Percentiles rank a stretch among this genome's conserved stretches.
Conservation (phyloP, 1,140 invertebrate genomes). For the Asobara japonica region DNA sequence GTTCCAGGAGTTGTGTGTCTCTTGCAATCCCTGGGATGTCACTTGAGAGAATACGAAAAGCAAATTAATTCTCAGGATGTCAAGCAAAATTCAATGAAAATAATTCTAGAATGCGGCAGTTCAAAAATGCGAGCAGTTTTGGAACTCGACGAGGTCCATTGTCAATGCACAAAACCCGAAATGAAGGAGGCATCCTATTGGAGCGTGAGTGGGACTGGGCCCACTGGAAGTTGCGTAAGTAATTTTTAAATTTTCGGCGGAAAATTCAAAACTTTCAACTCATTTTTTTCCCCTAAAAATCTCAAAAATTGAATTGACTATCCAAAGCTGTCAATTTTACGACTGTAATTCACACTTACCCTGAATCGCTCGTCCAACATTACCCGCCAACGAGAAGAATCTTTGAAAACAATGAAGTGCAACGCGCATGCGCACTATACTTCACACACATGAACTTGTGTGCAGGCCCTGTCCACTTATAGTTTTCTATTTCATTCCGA, state of each 20-base stretch:
- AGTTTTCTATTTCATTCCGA: neutral
- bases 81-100: slow-evolving; percentile 37
- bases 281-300: slow-evolving; percentile 4
- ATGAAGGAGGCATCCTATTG: slow-evolving; percentile 53
- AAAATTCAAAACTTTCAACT: neutral
- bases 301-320: neutral
- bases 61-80: slow-evolving; percentile 11
- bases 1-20: slow-evolving; percentile 45
- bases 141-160: slow-evolving; percentile 48
- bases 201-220: slow-evolving; percentile 53
- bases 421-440: no score
- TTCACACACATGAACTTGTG: no score
- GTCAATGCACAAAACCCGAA: slow-evolving; percentile 48
- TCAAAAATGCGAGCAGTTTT: slow-evolving; percentile 55
- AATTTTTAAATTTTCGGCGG: neutral
- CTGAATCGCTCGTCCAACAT: no score
- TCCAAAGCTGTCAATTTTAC: no score
- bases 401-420: no score
- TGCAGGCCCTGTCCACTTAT: no score
- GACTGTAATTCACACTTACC: no score
- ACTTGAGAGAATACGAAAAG: slow-evolving; percentile 50
- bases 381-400: no score
- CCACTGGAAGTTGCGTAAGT: slow-evolving; percentile 36
- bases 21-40: slow-evolving; percentile 52
- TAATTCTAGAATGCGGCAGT: slow-evolving; percentile 51